phyloP scores from a whole-genome alignment of 2,888 invertebrate genomes.

The Strigamia transsilvanica region DNA sequence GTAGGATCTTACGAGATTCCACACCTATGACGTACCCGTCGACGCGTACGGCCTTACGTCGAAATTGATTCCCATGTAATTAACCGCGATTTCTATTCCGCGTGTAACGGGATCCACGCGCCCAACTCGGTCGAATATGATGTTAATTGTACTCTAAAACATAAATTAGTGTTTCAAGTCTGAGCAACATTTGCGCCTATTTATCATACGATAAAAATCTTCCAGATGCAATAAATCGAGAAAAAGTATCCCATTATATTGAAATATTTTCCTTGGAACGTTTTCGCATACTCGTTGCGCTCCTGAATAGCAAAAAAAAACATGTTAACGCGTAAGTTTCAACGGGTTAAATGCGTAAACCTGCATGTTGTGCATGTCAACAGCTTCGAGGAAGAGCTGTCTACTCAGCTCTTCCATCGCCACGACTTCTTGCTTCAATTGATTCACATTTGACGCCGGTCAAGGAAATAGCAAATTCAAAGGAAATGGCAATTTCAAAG shows the following conservation, averaged over 20 bases:
- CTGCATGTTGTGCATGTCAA: conserved; percentile 85
- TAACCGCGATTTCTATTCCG: conserved; percentile 94
- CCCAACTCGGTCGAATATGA: conserved; percentile 97
- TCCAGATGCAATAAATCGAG: conserved; percentile 97
- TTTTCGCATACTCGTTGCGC: conserved; percentile 91
- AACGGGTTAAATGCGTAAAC: conserved; percentile 57
- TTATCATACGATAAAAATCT: conserved; percentile 92
- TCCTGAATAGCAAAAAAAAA: conserved; percentile 69
- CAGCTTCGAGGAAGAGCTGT: conserved; percentile 95
- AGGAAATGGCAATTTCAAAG: conserved; percentile 46
- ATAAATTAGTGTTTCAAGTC: too few relatives aligned
- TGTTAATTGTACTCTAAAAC: conserved; percentile 99
- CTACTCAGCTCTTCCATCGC: conserved; percentile 91
- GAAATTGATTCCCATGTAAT: conserved; percentile 96
- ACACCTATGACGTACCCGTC: too few relatives aligned
- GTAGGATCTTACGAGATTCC: too few relatives aligned
- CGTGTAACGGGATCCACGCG: conserved; percentile 97
- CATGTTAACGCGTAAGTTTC: not conserved
- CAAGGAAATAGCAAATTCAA: not conserved
- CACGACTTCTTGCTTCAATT: conserved; percentile 83
- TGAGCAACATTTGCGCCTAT: not conserved
- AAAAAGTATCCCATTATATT: conserved; percentile 98
- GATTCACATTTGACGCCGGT: conserved; percentile 60
- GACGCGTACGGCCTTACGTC: conserved; percentile 62
- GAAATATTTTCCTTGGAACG: conserved; percentile 97